phyloP scores from a whole-genome alignment of 2,113 vertebrate genomes.

The Odontesthes bonariensis region DNA sequence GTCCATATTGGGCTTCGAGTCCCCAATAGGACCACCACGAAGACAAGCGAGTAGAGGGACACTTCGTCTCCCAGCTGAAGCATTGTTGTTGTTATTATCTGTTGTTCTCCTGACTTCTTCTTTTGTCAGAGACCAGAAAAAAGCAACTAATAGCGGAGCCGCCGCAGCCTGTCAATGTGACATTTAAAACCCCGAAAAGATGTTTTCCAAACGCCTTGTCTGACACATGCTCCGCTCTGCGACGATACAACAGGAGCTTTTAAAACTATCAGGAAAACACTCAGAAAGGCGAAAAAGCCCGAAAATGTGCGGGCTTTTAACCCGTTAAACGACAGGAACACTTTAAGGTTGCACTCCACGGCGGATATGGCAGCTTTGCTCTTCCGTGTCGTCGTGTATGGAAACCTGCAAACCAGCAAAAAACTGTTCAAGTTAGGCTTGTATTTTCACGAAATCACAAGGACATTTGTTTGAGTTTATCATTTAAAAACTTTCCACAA shows the following conservation, averaged over 20 bases:
- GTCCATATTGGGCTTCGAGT: constrained; percentile 87
- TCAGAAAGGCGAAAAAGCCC: not conserved
- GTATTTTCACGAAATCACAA: not conserved
- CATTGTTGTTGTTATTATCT: constrained; percentile 61
- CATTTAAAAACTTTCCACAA: not conserved
- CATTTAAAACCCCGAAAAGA: not conserved
- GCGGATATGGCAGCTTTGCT: not conserved
- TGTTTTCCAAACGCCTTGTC: not conserved
- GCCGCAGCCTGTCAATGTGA: not conserved
- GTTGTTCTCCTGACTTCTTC: not conserved
- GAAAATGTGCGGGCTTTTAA: not conserved
- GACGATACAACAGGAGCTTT: not conserved
- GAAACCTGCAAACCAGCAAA: too few species aligned
- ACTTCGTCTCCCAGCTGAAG: constrained; percentile 82
- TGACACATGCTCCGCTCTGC: not conserved
- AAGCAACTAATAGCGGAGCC: not conserved
- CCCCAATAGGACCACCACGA: constrained; percentile 79
- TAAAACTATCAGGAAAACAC: not conserved
- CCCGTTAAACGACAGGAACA: too few species aligned
- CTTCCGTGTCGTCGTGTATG: not conserved
- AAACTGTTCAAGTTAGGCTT: not conserved
- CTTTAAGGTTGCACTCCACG: not conserved
- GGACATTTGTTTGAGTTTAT: not conserved
- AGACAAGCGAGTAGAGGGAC: constrained; percentile 80
- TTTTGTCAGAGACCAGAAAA: not conserved